These are phyloP conservation scores for Acrocephalus scirpaceus DNA, from an alignment of 2,797 vertebrate species.

Conservation along the genomic window DNA sequence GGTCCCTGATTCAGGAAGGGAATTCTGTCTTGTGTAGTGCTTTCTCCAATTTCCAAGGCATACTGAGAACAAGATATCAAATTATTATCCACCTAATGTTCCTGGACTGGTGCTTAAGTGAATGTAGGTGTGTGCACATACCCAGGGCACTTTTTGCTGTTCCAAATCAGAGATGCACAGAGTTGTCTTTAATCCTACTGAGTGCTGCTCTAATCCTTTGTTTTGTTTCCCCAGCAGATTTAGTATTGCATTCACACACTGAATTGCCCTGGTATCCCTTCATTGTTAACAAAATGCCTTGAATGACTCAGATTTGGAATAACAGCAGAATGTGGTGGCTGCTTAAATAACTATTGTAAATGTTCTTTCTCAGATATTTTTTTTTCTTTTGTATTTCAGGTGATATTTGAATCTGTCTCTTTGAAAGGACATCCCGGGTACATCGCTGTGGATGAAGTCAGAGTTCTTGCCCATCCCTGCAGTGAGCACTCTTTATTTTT, in stretches of 20 bases:
- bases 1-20: not conserved
- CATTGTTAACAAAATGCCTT: not conserved
- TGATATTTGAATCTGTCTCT: slow-evolving; percentile 95
- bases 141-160: not conserved
- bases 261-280: not conserved
- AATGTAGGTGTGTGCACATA: not conserved
- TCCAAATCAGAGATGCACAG: not conserved
- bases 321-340: not conserved
- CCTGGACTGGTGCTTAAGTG: not conserved
- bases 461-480: slow-evolving; percentile 95
- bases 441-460: slow-evolving; percentile 94
- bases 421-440: slow-evolving; percentile 93
- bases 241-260: not conserved
- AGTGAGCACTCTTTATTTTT: slow-evolving; percentile 81
- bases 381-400: slow-evolving; percentile 79
- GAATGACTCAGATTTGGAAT: not conserved
- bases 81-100: not conserved
- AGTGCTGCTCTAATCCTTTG: not conserved
- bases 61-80: not conserved
- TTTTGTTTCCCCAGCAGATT: not conserved
- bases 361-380: not conserved
- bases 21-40: not conserved
- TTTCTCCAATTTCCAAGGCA: not conserved
- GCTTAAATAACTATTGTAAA: not conserved
- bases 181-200: not conserved